A percentile compares a stretch with the other conserved stretches of the same genome.
These are phyloP conservation scores for Muntiacus muntjak DNA, from an alignment of 2,113 vertebrate genomes.

Conservation along the genomic window DNA sequence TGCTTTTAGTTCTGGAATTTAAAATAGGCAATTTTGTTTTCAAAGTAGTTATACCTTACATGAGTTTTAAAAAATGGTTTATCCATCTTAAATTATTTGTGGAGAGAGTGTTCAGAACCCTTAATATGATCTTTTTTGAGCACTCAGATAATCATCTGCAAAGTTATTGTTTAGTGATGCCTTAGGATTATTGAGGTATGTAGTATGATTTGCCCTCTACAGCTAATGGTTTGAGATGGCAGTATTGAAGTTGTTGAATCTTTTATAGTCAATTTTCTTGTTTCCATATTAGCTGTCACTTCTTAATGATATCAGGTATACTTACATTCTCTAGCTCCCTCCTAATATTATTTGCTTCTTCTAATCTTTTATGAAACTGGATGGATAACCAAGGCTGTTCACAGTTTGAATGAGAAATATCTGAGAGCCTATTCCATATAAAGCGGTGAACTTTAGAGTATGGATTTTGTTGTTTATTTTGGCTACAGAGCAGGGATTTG, in stretches of 20 bases:
- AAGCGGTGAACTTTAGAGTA: neutral
- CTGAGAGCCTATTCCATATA: neutral
- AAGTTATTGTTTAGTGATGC: neutral
- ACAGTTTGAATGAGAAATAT: conserved; percentile 13
- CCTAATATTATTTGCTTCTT: neutral
- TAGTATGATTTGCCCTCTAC: conserved; percentile 2
- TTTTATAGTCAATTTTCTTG: conserved; percentile 34
- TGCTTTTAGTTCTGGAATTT: conserved; percentile 50
- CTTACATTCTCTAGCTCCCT: neutral
- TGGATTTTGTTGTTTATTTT: conserved; percentile 39
- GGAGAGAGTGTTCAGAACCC: neutral
- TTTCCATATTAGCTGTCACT: neutral
- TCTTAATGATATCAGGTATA: conserved; percentile 8
- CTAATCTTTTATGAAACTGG: conserved; percentile 21
- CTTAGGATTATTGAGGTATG: neutral
- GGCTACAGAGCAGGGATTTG: neutral
- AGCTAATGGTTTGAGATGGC: conserved; percentile 17
- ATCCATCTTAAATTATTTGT: conserved; percentile 13
- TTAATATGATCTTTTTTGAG: conserved; percentile 21
- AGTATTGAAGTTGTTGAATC: neutral
- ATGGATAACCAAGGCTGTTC: neutral
- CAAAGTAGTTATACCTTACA: neutral
- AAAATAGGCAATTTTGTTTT: neutral
- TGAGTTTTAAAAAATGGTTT: conserved; percentile 15
- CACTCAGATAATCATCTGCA: neutral